Evolutionary conservation across 2,113 vertebrate genomes (phyloP).

Genomic region (Corythaeola cristata): DNA sequence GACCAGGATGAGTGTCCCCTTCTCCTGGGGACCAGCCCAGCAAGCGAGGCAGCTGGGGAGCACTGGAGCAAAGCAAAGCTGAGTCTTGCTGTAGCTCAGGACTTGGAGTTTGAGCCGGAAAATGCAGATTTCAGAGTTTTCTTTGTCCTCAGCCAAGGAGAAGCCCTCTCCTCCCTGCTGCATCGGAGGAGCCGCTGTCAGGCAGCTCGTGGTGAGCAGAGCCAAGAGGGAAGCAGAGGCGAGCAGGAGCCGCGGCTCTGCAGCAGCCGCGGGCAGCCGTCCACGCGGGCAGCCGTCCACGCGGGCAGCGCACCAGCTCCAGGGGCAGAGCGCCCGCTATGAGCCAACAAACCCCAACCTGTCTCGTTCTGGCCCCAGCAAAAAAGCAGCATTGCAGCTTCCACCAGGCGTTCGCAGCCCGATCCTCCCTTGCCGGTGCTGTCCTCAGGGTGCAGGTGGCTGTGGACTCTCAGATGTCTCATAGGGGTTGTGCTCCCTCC

Average conservation of each 20-base stretch:
- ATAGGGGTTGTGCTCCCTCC: not conserved
- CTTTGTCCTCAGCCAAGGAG: not conserved
- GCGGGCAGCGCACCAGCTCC: not conserved
- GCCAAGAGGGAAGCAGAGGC: not conserved
- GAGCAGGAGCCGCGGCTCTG: not conserved
- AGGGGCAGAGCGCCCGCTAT: not conserved
- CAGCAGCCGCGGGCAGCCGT: not conserved
- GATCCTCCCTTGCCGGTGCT: accelerated
- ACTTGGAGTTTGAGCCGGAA: not conserved
- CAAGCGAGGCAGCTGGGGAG: not conserved
- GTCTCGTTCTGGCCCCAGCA: not conserved
- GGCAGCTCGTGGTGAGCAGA: not conserved
- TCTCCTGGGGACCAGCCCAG: not conserved
- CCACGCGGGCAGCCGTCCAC: not conserved
- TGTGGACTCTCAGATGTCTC: not conserved
- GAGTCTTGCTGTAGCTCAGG: not conserved
- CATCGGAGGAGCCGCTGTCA: not conserved
- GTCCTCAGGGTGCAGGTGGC: not conserved
- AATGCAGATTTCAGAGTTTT: not conserved
- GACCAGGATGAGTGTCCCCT: not conserved
- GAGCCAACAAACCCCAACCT: not conserved
- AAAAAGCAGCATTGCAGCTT: not conserved
- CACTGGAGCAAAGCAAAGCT: not conserved
- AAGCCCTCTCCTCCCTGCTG: not conserved
- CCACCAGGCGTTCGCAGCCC: accelerated